A percentile compares a stretch with the other conserved stretches of the same genome.
Evolutionary conservation across 2,797 vertebrate genomes (phyloP).

Genomic region (Melanotaenia maccullochi): DNA sequence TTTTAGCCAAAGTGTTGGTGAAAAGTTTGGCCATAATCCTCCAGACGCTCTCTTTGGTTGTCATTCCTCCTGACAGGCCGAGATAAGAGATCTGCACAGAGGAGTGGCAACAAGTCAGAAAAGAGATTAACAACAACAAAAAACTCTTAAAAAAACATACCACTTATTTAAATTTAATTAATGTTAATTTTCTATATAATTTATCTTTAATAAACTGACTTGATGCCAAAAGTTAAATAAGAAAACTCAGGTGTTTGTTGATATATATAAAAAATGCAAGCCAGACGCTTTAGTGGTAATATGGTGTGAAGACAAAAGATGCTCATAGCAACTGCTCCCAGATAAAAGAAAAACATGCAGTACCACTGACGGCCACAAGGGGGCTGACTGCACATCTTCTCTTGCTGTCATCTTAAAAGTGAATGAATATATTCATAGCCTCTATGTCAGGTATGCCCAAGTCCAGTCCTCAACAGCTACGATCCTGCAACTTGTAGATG

Average conservation of each 20-base stretch:
- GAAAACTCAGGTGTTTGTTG: too few relatives aligned
- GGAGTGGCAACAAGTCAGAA: not conserved
- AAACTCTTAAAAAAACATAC: too few relatives aligned
- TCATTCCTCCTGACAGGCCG: not conserved
- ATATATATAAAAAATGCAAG: too few relatives aligned
- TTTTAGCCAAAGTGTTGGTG: constrained; percentile 23
- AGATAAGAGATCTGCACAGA: constrained; percentile 24
- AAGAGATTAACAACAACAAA: too few relatives aligned
- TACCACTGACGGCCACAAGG: not conserved
- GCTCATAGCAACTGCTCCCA: not conserved
- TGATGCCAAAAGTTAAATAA: too few relatives aligned
- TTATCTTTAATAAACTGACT: too few relatives aligned
- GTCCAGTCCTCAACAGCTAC: too few relatives aligned
- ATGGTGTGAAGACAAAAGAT: not conserved
- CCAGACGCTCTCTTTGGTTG: constrained; percentile 19
- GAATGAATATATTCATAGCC: not conserved
- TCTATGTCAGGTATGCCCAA: too few relatives aligned
- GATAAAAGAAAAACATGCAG: not conserved
- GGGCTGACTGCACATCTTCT: not conserved
- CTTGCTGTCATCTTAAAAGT: too few relatives aligned
- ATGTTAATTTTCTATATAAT: too few relatives aligned
- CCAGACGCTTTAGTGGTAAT: not conserved
- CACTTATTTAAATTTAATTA: too few relatives aligned
- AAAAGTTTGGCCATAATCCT: constrained; percentile 22
- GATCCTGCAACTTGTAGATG: too few relatives aligned